phyloP scores from a whole-genome alignment of 2,888 invertebrate genomes.

The Conistra vaccinii region DNA sequence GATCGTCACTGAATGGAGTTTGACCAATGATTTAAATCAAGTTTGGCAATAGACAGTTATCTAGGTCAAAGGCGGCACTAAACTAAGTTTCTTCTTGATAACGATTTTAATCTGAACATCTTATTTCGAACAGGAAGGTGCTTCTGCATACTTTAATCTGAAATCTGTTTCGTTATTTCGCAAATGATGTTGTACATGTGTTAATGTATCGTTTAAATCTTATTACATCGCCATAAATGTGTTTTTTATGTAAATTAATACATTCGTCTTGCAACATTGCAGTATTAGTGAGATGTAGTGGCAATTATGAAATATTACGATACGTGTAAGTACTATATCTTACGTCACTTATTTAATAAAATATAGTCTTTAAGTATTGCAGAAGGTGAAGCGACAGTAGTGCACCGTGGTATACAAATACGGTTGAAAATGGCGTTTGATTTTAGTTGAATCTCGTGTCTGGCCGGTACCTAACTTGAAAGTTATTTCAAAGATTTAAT shows the following conservation, averaged over 20 bases:
- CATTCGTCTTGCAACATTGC: conserved; percentile 43
- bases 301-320: conserved; percentile 43
- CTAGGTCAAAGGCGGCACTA: background rate
- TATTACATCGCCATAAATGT: conserved; percentile 48
- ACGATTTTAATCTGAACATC: background rate
- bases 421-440: no score
- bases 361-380: background rate
- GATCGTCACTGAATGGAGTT: background rate
- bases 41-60: background rate
- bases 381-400: no score
- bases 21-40: background rate
- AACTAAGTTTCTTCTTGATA: background rate
- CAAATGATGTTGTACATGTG: conserved; percentile 33
- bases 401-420: no score
- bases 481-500: no score
- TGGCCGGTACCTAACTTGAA: no score
- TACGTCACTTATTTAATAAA: background rate
- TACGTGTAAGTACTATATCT: conserved; percentile 5
- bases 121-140: conserved; percentile 1
- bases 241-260: conserved; percentile 54
- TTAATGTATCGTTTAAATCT: conserved; percentile 35
- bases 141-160: no score
- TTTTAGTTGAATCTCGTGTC: no score
- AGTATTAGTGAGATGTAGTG: conserved; percentile 28
- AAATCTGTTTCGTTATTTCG: conserved; percentile 25